Evolutionary conservation across 2,113 vertebrate genomes (phyloP).

Genomic region (Oenanthe oenanthe): DNA sequence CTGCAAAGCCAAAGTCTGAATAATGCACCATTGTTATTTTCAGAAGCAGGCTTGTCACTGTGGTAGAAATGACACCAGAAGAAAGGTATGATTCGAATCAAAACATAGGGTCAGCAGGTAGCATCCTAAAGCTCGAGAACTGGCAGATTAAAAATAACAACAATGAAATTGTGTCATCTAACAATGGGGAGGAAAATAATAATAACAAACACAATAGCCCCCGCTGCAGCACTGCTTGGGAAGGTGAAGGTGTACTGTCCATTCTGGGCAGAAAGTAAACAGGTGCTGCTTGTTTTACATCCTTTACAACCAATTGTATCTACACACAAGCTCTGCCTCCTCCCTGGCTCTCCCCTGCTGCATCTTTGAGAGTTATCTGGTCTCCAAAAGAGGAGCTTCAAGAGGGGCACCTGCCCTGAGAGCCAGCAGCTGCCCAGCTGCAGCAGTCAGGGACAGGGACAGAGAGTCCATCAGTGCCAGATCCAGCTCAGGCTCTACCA

Average conservation of each 20-base stretch:
- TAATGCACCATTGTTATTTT: constrained; percentile 33
- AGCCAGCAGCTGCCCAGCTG: background rate
- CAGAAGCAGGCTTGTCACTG: background rate
- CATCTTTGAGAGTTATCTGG: background rate
- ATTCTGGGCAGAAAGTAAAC: background rate
- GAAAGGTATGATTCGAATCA: background rate
- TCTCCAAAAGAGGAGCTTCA: accelerated
- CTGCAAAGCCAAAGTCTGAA: constrained; percentile 36
- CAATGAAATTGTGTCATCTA: background rate
- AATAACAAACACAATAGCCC: background rate
- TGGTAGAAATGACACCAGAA: background rate
- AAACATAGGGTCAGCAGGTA: background rate
- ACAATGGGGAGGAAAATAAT: background rate
- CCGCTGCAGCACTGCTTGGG: accelerated
- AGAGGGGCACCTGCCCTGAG: background rate
- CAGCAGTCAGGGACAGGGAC: background rate
- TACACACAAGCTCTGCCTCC: background rate
- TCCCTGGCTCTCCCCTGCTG: background rate
- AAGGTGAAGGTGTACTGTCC: background rate
- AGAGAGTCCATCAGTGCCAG: background rate
- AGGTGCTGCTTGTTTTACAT: background rate
- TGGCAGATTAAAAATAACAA: background rate
- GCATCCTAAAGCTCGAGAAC: background rate
- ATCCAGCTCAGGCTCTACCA: background rate
- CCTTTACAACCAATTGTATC: background rate